Conservation (phyloP, 2,888 invertebrate species). For the Tinea semifulvella region DNA sequence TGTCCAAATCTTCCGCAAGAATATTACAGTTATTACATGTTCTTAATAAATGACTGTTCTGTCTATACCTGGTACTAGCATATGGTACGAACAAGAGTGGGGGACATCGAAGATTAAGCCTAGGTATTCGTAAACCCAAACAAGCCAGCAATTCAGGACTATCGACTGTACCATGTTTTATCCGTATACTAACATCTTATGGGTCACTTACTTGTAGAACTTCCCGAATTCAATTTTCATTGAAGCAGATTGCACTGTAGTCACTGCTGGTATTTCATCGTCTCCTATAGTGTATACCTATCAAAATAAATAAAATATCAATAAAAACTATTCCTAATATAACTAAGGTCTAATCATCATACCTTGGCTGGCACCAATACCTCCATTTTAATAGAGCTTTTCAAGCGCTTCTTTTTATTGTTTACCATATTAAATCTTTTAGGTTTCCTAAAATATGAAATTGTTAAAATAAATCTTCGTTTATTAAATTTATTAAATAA, state of each 20-base stretch:
- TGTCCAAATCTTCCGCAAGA: too few relatives aligned
- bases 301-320: constrained; percentile 18
- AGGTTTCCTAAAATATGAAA: constrained; percentile 37
- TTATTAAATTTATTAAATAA: neutral
- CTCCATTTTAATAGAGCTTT: constrained; percentile 58
- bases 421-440: constrained; percentile 57
- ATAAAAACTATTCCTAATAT: too few relatives aligned
- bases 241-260: constrained; percentile 70
- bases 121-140: too few relatives aligned
- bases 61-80: too few relatives aligned
- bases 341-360: constrained; percentile 21
- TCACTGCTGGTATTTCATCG: constrained; percentile 75
- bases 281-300: constrained; percentile 71
- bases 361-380: constrained; percentile 55
- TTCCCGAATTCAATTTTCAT: constrained; percentile 40
- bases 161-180: too few relatives aligned
- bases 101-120: too few relatives aligned
- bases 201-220: constrained; percentile 1
- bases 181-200: too few relatives aligned
- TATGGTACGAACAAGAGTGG: too few relatives aligned
- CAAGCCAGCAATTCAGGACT: too few relatives aligned
- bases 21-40: too few relatives aligned
- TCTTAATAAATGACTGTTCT: too few relatives aligned
- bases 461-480: too few relatives aligned
- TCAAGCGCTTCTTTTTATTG: constrained; percentile 50